phyloP scores from a whole-genome alignment of 2,797 vertebrate genomes.

The Sebastiscus tertius region DNA sequence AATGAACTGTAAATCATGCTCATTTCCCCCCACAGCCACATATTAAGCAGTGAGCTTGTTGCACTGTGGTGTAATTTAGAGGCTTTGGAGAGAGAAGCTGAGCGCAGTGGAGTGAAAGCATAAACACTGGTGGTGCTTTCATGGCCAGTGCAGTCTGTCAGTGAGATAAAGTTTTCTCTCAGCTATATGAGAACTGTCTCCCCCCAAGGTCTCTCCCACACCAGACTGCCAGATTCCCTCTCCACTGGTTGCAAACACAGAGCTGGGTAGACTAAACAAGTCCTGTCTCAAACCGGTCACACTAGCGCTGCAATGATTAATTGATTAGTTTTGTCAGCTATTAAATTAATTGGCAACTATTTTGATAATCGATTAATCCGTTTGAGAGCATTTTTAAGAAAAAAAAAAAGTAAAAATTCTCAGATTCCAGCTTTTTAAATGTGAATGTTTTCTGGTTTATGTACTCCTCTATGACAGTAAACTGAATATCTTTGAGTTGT shows the following conservation, averaged over 20 bases:
- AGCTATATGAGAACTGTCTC: slow-evolving; percentile 37
- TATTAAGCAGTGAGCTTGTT: slow-evolving; percentile 21
- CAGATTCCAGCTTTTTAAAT: fast-evolving
- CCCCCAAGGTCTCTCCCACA: slow-evolving; percentile 36
- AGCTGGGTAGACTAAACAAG: neutral
- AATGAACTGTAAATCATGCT: slow-evolving; percentile 27
- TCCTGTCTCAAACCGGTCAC: neutral
- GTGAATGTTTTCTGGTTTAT: no score
- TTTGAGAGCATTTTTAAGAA: no score
- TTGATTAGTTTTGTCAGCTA: no score
- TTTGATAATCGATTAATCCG: no score
- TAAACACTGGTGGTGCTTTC: slow-evolving; percentile 44
- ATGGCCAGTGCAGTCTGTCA: slow-evolving; percentile 18
- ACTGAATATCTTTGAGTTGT: no score
- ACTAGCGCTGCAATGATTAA: neutral
- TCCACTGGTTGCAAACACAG: slow-evolving; percentile 6
- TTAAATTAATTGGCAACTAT: no score
- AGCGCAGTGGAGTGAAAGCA: slow-evolving; percentile 12
- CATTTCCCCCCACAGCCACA: neutral
- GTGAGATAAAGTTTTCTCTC: slow-evolving; percentile 26
- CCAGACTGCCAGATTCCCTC: slow-evolving; percentile 29
- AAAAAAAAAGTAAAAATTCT: no score
- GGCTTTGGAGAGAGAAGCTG: slow-evolving; percentile 4
- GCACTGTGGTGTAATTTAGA: slow-evolving; percentile 17
- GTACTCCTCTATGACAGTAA: no score